Evolutionary conservation across 1,140 invertebrate species (phyloP).

Genomic region (Calephelis virginiensis): DNA sequence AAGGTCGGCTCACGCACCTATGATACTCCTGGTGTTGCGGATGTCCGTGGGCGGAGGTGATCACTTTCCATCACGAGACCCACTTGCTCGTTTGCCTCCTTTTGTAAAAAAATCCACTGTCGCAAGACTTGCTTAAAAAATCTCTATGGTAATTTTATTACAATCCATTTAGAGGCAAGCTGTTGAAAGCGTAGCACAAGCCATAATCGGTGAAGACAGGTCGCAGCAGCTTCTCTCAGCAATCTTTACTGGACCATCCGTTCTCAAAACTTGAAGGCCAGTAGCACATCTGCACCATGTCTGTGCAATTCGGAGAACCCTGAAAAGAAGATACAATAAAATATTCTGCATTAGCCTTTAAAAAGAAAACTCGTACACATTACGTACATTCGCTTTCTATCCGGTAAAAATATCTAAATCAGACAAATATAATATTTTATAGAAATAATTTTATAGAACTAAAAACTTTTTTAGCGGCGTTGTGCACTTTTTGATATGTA

Average conservation of each 20-base stretch:
- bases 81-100: too few relatives aligned
- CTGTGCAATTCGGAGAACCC: slow-evolving; percentile 60
- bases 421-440: neutral
- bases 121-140: too few relatives aligned
- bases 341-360: neutral
- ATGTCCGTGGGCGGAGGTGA: too few relatives aligned
- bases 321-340: slow-evolving; percentile 28
- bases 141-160: slow-evolving; percentile 25
- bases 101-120: too few relatives aligned
- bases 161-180: slow-evolving; percentile 61
- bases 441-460: too few relatives aligned
- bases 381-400: too few relatives aligned
- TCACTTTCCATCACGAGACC: too few relatives aligned
- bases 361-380: neutral
- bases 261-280: slow-evolving; percentile 50
- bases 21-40: too few relatives aligned
- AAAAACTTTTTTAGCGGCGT: too few relatives aligned
- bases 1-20: too few relatives aligned
- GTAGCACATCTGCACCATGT: slow-evolving; percentile 60
- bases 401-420: too few relatives aligned
- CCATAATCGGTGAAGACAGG: slow-evolving; percentile 69
- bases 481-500: too few relatives aligned
- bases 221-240: slow-evolving; percentile 58
- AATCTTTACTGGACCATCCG: slow-evolving; percentile 48
- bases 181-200: slow-evolving; percentile 69